A percentile compares a stretch with the other conserved stretches of the same genome.
Conservation (phyloP, 1,140 invertebrate genomes). For the Nymphalis io region DNA sequence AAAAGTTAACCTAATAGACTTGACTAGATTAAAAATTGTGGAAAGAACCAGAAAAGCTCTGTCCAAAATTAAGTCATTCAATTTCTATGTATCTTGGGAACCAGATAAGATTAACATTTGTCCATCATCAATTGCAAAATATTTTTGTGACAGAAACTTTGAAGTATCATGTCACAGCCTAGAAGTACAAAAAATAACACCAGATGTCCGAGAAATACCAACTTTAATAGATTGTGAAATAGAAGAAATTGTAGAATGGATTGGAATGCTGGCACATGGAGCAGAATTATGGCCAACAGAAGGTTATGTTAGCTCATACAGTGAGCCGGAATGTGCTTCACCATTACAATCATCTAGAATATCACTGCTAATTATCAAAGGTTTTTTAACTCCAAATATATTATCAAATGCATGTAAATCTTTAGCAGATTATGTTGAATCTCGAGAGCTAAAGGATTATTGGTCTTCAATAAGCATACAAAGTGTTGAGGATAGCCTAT, state of each 20-base stretch:
- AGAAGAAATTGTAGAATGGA: conserved; percentile 68
- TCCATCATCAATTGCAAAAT: conserved; percentile 71
- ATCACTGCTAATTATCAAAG: conserved; percentile 56
- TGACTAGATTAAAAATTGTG: conserved; percentile 27
- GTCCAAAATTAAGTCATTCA: conserved; percentile 32
- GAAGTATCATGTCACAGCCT: conserved; percentile 48
- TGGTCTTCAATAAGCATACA: conserved; percentile 68
- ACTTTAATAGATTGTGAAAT: conserved; percentile 52
- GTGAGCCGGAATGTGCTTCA: conserved; percentile 53
- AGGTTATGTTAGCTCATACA: conserved; percentile 62
- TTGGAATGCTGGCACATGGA: conserved; percentile 62
- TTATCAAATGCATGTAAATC: conserved; percentile 47
- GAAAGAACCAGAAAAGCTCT: conserved; percentile 7
- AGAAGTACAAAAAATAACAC: conserved; percentile 42
- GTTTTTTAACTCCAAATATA: conserved; percentile 55
- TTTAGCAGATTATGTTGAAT: conserved; percentile 49
- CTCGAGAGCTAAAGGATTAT: conserved; percentile 57
- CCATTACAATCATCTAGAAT: conserved; percentile 56
- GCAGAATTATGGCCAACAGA: conserved; percentile 50
- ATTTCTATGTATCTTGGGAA: conserved; percentile 65
- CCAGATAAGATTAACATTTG: conserved; percentile 59
- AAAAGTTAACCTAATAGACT: conserved; percentile 52
- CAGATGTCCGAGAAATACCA: conserved; percentile 59
- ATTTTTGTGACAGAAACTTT: conserved; percentile 57
- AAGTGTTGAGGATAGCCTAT: conserved; percentile 59